A percentile compares a stretch with the other conserved stretches of the same genome.
Conservation (phyloP, 2,113 vertebrate genomes). For the Anoura caudifer region DNA sequence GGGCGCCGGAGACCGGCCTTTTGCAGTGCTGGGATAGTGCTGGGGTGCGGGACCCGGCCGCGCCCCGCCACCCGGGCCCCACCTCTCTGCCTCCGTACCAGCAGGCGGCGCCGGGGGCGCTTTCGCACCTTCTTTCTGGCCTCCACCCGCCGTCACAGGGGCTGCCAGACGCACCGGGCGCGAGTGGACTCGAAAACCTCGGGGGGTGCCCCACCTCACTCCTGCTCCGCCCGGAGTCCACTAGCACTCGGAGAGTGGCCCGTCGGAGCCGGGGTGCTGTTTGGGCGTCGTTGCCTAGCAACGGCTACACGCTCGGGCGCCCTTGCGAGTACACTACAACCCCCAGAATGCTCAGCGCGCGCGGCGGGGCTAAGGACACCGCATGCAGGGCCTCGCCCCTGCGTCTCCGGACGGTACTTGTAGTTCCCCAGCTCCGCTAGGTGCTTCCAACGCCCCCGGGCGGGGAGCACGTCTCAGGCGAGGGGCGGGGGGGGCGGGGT, state of each 20-base stretch:
- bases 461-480: not conserved
- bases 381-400: not conserved
- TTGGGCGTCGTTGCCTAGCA: constrained; percentile 67
- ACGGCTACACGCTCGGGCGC: not conserved
- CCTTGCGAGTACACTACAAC: accelerated
- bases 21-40: not conserved
- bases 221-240: accelerated
- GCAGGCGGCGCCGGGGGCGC: not conserved
- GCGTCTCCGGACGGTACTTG: not conserved
- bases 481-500: not conserved
- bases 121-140: not conserved
- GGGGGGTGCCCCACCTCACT: accelerated
- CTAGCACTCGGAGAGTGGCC: not conserved
- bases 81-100: not conserved
- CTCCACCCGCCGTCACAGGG: not conserved
- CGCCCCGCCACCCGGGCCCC: not conserved
- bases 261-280: not conserved
- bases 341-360: not conserved
- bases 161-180: not conserved
- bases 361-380: accelerated
- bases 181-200: not conserved
- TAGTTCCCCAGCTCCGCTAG: not conserved
- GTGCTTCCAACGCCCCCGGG: not conserved
- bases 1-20: not conserved
- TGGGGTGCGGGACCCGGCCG: not conserved